Evolutionary conservation across 2,888 invertebrate genomes (phyloP).

Genomic region (Anthophora plumipes): DNA sequence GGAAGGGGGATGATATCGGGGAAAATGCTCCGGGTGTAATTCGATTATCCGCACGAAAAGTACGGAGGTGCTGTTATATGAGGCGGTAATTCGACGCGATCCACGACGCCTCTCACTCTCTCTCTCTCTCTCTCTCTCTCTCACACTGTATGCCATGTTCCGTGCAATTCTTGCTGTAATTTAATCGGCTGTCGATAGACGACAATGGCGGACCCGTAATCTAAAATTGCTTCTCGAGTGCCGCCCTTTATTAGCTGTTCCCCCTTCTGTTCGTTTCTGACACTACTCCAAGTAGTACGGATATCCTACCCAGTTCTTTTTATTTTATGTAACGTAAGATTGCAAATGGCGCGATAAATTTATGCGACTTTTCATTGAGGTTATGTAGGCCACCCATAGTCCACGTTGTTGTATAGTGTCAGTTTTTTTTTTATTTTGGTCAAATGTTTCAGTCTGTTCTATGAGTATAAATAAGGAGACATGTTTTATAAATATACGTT

Average conservation of each 20-base stretch:
- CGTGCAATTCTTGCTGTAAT: slow-evolving; percentile 69
- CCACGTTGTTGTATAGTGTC: too few relatives aligned
- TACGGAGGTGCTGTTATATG: slow-evolving; percentile 55
- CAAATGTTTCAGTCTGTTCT: too few relatives aligned
- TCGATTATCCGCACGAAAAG: slow-evolving; percentile 69
- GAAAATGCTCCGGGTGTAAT: slow-evolving; percentile 61
- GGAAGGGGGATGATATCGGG: slow-evolving; percentile 28
- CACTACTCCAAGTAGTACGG: too few relatives aligned
- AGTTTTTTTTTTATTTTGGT: too few relatives aligned
- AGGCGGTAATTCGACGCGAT: slow-evolving; percentile 64
- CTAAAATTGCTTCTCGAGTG: slow-evolving; percentile 69
- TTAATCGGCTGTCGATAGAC: slow-evolving; percentile 72
- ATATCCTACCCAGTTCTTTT: background rate
- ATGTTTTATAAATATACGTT: too few relatives aligned
- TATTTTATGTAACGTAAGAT: too few relatives aligned
- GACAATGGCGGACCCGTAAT: slow-evolving; percentile 62
- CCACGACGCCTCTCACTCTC: slow-evolving; percentile 15
- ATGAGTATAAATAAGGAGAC: too few relatives aligned
- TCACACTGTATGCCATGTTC: slow-evolving; percentile 22
- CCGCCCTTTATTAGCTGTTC: slow-evolving; percentile 50
- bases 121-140: slow-evolving; percentile 8
- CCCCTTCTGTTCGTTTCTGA: background rate
- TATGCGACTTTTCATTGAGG: too few relatives aligned
- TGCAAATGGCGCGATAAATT: too few relatives aligned
- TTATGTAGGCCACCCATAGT: too few relatives aligned